Percentiles rank a stretch among this genome's conserved stretches.
Evolutionary conservation across 2,888 invertebrate species (phyloP).

Genomic region (Cyclophora punctaria): DNA sequence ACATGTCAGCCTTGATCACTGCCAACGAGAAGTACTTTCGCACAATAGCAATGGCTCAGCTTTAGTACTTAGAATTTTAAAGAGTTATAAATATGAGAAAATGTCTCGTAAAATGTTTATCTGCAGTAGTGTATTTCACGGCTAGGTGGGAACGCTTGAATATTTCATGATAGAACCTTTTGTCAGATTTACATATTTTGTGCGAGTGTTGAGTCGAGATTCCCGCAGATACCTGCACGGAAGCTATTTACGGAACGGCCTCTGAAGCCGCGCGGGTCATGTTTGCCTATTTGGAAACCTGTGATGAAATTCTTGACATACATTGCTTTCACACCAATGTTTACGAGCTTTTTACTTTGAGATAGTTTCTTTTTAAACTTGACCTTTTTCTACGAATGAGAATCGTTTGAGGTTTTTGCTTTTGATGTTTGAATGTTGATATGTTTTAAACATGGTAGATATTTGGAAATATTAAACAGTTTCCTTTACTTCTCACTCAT

Average conservation of each 20-base stretch:
- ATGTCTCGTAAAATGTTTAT: background rate
- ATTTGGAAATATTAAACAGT: too few relatives aligned
- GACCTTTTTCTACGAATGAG: too few relatives aligned
- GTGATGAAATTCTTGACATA: slow-evolving; percentile 20
- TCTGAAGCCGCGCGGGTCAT: slow-evolving; percentile 9
- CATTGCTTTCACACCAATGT: slow-evolving; percentile 15
- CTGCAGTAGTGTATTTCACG: slow-evolving; percentile 12
- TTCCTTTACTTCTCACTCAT: too few relatives aligned
- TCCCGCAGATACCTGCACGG: slow-evolving; percentile 1
- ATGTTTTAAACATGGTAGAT: too few relatives aligned
- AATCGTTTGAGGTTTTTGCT: too few relatives aligned
- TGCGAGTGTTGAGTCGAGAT: slow-evolving; percentile 12
- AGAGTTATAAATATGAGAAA: slow-evolving; percentile 4
- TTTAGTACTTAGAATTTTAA: slow-evolving; percentile 2
- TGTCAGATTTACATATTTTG: slow-evolving; percentile 18
- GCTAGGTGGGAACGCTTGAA: slow-evolving; percentile 18
- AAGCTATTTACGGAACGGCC: slow-evolving; percentile 15
- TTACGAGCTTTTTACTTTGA: slow-evolving; percentile 3
- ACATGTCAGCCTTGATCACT: slow-evolving; percentile 26
- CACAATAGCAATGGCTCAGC: too few relatives aligned
- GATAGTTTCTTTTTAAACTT: too few relatives aligned
- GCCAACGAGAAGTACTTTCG: slow-evolving; percentile 24
- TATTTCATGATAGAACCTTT: slow-evolving; percentile 19
- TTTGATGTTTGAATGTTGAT: too few relatives aligned
- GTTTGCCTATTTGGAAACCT: slow-evolving; percentile 21